These are phyloP conservation scores for Synergus itoensis DNA, from an alignment of 2,888 invertebrate genomes.

Conservation along the genomic window DNA sequence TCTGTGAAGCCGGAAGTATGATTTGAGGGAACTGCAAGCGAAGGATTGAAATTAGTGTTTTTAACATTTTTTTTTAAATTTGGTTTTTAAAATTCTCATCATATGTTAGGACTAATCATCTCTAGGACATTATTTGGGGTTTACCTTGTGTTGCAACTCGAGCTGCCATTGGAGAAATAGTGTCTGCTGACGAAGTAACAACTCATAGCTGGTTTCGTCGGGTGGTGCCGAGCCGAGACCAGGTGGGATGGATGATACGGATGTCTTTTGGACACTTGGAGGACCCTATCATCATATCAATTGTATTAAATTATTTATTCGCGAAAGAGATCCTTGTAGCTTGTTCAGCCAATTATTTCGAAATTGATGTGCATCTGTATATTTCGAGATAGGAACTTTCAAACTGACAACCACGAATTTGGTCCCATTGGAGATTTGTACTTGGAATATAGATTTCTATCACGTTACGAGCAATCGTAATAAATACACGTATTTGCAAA, in stretches of 20 bases:
- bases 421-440: not conserved
- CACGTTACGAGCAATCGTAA: not conserved
- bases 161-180: constrained; percentile 92
- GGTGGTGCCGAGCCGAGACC: constrained; percentile 73
- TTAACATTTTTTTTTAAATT: not conserved
- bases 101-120: too few relatives aligned
- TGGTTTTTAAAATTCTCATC: not conserved
- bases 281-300: constrained; percentile 82
- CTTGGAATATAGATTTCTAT: not conserved
- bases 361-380: not conserved
- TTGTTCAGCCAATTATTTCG: not conserved
- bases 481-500: not conserved
- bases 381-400: too few relatives aligned
- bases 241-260: constrained; percentile 79
- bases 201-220: constrained; percentile 92
- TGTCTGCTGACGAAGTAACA: constrained; percentile 96
- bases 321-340: not conserved
- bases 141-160: constrained; percentile 87
- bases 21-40: constrained; percentile 85
- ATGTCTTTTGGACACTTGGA: constrained; percentile 91
- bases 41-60: not conserved
- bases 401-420: too few relatives aligned
- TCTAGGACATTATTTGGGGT: too few relatives aligned
- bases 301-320: not conserved
- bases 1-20: constrained; percentile 87